phyloP scores from a whole-genome alignment of 2,113 vertebrate genomes.

The Heloderma charlesbogerti region DNA sequence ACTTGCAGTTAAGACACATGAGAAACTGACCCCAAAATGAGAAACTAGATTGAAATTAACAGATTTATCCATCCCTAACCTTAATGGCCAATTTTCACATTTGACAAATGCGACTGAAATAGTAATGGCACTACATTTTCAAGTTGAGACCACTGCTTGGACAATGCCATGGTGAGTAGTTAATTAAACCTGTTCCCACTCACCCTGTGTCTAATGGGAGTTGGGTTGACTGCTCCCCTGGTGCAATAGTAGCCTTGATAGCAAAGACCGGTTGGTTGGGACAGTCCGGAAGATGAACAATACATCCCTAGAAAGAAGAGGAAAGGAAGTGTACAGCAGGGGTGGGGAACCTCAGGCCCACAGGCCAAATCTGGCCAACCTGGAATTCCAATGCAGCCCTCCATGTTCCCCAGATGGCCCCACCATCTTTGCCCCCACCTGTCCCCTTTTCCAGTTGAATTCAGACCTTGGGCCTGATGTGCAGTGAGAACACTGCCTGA shows the following conservation, averaged over 20 bases:
- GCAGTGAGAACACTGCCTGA: too few species aligned
- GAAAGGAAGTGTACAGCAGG: neutral
- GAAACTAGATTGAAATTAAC: too few species aligned
- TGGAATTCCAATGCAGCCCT: too few species aligned
- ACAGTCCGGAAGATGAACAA: constrained; percentile 82
- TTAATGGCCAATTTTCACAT: too few species aligned
- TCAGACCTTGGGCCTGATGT: too few species aligned
- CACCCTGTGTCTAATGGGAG: constrained; percentile 81
- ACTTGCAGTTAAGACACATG: too few species aligned
- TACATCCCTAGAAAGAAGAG: constrained; percentile 83
- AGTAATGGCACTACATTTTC: neutral
- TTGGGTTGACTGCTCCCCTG: constrained; percentile 81
- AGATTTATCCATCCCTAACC: too few species aligned
- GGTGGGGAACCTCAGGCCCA: accelerated
- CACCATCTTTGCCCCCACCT: too few species aligned
- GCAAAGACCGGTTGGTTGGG: constrained; percentile 85
- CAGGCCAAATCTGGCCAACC: neutral
- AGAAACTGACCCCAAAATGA: too few species aligned
- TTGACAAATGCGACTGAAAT: too few species aligned
- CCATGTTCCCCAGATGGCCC: too few species aligned
- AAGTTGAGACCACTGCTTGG: neutral
- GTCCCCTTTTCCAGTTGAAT: too few species aligned
- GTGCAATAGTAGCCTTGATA: constrained; percentile 85
- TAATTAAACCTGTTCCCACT: neutral
- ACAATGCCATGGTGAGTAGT: neutral